Percentiles rank a stretch among this genome's conserved stretches.
Conservation (phyloP, 2,797 vertebrate species). For the Knipowitschia caucasica region DNA sequence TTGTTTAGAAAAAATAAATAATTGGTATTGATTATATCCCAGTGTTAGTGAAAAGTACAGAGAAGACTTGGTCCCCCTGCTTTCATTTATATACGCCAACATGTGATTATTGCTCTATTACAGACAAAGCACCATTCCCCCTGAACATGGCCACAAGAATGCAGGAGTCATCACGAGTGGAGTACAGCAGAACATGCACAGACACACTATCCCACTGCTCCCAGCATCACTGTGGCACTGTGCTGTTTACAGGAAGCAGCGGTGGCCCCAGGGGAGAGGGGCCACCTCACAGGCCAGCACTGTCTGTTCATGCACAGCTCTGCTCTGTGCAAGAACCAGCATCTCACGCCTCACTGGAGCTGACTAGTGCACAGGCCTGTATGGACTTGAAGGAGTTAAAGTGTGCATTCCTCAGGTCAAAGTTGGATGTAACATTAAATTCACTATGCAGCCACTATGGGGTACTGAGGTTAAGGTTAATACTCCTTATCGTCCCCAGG, state of each 20-base stretch:
- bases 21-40: no score
- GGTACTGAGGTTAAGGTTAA: not conserved
- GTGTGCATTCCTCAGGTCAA: slow-evolving; percentile 55
- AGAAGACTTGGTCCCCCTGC: no score
- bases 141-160: slow-evolving; percentile 18
- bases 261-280: slow-evolving; percentile 55
- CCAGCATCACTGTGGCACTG: slow-evolving; percentile 51
- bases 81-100: slow-evolving; percentile 9
- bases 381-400: slow-evolving; percentile 56
- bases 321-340: slow-evolving; percentile 53
- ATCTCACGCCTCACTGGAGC: slow-evolving; percentile 58
- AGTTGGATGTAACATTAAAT: not conserved
- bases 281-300: slow-evolving; percentile 50
- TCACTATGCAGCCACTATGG: no score
- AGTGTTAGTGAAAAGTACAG: no score
- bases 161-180: slow-evolving; percentile 10
- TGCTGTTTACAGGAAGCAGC: slow-evolving; percentile 65
- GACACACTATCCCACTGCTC: slow-evolving; percentile 18
- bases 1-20: no score
- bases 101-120: slow-evolving; percentile 5
- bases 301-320: slow-evolving; percentile 69
- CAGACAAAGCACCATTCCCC: slow-evolving; percentile 9
- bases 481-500: no score
- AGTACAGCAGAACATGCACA: slow-evolving; percentile 7
- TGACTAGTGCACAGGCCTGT: slow-evolving; percentile 35